Base-by-base conservation (phyloP, 2,888 invertebrate genomes). In the Philonicus albiceps region DNA sequence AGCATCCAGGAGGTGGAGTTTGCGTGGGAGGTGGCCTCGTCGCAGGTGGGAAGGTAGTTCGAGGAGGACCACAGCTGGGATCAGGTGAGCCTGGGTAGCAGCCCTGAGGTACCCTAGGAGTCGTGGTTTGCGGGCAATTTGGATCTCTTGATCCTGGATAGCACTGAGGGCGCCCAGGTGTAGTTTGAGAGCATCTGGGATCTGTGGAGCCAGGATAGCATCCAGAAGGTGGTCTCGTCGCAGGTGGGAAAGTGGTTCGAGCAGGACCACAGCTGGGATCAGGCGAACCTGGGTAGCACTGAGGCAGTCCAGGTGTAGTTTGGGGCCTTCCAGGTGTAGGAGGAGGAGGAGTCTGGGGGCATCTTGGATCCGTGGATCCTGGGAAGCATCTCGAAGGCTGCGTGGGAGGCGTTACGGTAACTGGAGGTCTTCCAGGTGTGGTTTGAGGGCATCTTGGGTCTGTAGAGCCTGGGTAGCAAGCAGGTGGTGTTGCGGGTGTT, bases 341-440 rank as follows among this genome's bases (percentile, higher is more conserved):
- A n/a, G n/a, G n/a, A 49, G 16, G 22, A 19, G 76, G 16, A 81
- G 91, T 90, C 88, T 89, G 90, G 0, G 91, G 91, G 87, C 92
- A 93, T 40, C 90, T 89, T 0, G 91, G 91, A 89, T 93, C 93
- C 91, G 55, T 93, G 91, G 90, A 93, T 92, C 91, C 94, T 91
- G 89, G 93, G 91, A 88, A 92, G 91, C 53, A 93, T 91, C 87
- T 88, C n/a, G 74, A 34, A 16, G 89, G 89, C 37, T 84, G 87
- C 3, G 49, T 53, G 1, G 49, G 11, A 3, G n/a, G 16, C 3
- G 49, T 16, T n/a, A 7, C 13, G 1, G 31, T 31, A 3, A 88
- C 72, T 74, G 84, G 37, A 3, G 89, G 86, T 8, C 89, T 88
- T 49, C 31, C 31, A 2, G 31, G 31, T 2, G 31, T 31, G 0